These are phyloP conservation scores for Anadara kagoshimensis DNA, from an alignment of 1,140 invertebrate species.

Conservation along the genomic window DNA sequence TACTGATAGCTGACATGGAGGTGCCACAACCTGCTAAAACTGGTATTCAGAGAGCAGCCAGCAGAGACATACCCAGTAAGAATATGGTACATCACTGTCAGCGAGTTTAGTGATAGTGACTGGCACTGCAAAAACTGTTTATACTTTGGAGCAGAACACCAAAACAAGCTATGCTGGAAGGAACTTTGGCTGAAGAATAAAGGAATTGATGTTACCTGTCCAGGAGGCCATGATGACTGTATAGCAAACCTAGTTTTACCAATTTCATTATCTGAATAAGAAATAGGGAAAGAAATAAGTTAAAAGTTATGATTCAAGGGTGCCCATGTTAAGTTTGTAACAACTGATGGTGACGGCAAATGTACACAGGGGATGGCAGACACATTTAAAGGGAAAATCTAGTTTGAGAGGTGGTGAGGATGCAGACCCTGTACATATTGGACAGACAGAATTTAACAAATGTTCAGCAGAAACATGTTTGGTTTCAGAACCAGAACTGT, in stretches of 20 bases:
- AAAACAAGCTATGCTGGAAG: conserved; percentile 4
- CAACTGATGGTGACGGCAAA: conserved; percentile 10
- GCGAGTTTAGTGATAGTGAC: background rate
- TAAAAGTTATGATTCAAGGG: background rate
- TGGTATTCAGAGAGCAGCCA: background rate
- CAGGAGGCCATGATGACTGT: conserved; percentile 4
- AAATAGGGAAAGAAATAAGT: conserved; percentile 2
- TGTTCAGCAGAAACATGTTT: background rate
- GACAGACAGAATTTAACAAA: background rate
- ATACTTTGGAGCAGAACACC: background rate
- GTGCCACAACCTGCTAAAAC: too few species aligned
- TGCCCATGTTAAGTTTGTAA: background rate
- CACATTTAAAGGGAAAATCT: background rate
- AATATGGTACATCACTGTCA: background rate
- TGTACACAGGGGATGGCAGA: background rate
- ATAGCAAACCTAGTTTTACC: background rate
- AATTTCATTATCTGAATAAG: background rate
- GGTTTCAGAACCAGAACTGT: background rate
- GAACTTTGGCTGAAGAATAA: background rate
- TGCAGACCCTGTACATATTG: conserved; percentile 1
- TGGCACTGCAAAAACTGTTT: background rate
- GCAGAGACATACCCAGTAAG: conserved; percentile 1
- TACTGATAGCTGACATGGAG: too few species aligned
- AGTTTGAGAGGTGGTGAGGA: background rate
- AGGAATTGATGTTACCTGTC: background rate